Evolutionary conservation across 2,113 vertebrate genomes (phyloP).

Genomic region (Elgaria multicarinata): DNA sequence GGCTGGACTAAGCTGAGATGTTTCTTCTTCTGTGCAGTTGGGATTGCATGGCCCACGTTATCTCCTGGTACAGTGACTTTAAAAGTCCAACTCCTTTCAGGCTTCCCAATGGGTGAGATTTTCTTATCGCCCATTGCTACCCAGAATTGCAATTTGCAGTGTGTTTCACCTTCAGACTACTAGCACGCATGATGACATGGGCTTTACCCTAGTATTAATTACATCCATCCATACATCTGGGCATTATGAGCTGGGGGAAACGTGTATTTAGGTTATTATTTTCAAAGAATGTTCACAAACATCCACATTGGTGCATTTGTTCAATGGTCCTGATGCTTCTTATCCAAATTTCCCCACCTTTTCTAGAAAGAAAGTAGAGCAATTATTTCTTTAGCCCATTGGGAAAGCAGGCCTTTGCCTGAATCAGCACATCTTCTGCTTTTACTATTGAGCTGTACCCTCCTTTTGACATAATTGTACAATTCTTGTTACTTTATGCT

Average conservation of each 20-base stretch:
- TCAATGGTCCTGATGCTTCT: not conserved
- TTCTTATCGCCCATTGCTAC: too few species aligned
- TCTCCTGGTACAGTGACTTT: too few species aligned
- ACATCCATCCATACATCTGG: too few species aligned
- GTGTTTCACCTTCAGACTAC: too few species aligned
- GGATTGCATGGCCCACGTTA: too few species aligned
- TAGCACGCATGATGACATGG: too few species aligned
- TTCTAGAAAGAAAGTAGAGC: not conserved
- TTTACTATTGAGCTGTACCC: slow-evolving; percentile 40
- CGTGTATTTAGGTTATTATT: not conserved
- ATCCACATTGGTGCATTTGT: not conserved
- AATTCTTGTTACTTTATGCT: slow-evolving; percentile 88
- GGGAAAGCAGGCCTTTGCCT: slow-evolving; percentile 25
- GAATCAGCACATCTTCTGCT: slow-evolving; percentile 32
- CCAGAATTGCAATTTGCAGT: too few species aligned
- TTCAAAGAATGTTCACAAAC: not conserved
- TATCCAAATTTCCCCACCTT: not conserved
- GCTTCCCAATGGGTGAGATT: too few species aligned
- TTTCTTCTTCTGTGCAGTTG: too few species aligned
- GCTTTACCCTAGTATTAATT: too few species aligned
- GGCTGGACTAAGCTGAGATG: too few species aligned
- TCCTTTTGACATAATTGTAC: slow-evolving; percentile 84
- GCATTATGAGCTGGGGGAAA: not conserved
- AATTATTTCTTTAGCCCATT: not conserved
- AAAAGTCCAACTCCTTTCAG: too few species aligned